Evolutionary conservation across 2,797 vertebrate species (phyloP), one percentile per base, ranked within the genome.

Genomic region (Phataginus tetradactyla): DNA sequence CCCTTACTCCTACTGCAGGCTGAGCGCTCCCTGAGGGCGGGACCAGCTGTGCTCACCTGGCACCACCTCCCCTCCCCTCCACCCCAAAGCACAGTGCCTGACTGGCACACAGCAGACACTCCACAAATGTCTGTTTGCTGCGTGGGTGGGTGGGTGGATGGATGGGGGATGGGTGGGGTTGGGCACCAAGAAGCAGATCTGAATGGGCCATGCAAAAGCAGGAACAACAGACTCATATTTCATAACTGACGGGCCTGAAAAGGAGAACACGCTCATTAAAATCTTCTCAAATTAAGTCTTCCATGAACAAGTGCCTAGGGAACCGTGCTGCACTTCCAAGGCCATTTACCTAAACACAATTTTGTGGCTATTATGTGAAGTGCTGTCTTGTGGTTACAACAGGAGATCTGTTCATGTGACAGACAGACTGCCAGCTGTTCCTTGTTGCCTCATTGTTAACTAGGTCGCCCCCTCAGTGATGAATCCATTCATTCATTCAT

Each of bases 311-410:
- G 95, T 7, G 39, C 94, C 94, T 29, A 71, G 96, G 91, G 94
- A 97, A 79, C 66, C 2, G 9, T 34, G 20, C 64, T 45, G 53
- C 15, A 75, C 92, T 77, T 87, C 39, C 90, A 89, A 95, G 68
- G 94, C 95, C 84, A 59, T 89, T 97, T 97, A 94, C 96, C 97
- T 92, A 89, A 96, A 94, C 69, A 95, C n/a, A 23, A 86, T 72
- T 92, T 45, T 21, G 75, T 91, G 77, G 74, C 86, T 69, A 64
- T 89, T 95, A 93, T 12, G 23, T 94, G 45, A 94, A 90, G 78
- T 27, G 39, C 88, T 91, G n/a, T 86, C 94, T 83, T 72, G 63
- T 55, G 90, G 79, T 89, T 95, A 69, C 71, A 78, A 68, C 0
- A 91, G 77, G 84, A 92, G 51, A 91, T 49, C 72, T 64, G 49